phyloP scores from a whole-genome alignment of 2,888 invertebrate species.

The Oscheius sp. region DNA sequence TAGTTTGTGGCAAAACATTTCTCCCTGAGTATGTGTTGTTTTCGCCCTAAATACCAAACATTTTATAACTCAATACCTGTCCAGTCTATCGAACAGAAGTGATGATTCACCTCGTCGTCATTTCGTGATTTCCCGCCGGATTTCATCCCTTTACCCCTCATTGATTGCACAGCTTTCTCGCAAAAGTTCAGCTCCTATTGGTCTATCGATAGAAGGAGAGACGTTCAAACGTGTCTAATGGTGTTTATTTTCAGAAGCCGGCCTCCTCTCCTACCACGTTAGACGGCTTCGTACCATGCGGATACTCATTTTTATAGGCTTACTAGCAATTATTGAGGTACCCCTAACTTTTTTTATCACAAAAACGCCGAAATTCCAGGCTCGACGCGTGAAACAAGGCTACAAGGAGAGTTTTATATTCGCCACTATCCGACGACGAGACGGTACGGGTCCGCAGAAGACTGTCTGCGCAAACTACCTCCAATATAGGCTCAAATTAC shows the following conservation, averaged over 20 bases:
- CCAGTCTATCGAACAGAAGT: too few relatives aligned
- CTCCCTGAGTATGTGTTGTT: too few relatives aligned
- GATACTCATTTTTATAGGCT: constrained; percentile 28
- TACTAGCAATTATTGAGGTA: constrained; percentile 24
- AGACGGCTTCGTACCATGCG: constrained; percentile 7
- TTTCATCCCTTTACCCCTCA: too few relatives aligned
- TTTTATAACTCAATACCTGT: too few relatives aligned
- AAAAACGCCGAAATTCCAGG: constrained; percentile 10
- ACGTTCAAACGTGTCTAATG: too few relatives aligned
- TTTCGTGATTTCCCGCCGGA: too few relatives aligned
- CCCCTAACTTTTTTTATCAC: neutral
- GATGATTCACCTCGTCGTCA: too few relatives aligned
- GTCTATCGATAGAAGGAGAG: too few relatives aligned
- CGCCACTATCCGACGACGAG: constrained; percentile 10
- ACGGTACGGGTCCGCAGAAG: constrained; percentile 1
- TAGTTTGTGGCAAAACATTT: too few relatives aligned
- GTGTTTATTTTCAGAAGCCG: constrained; percentile 15
- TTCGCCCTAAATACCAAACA: too few relatives aligned
- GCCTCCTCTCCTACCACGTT: neutral
- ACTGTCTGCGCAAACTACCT: constrained; percentile 67
- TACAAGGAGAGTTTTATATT: constrained; percentile 26
- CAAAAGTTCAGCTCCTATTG: too few relatives aligned
- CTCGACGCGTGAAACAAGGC: constrained; percentile 9
- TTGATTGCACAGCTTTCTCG: too few relatives aligned
- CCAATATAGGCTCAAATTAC: constrained; percentile 50